Base-by-base conservation (phyloP, 53 echinoderm and acorn worm genomes). In the Holothuria leucospilota region DNA sequence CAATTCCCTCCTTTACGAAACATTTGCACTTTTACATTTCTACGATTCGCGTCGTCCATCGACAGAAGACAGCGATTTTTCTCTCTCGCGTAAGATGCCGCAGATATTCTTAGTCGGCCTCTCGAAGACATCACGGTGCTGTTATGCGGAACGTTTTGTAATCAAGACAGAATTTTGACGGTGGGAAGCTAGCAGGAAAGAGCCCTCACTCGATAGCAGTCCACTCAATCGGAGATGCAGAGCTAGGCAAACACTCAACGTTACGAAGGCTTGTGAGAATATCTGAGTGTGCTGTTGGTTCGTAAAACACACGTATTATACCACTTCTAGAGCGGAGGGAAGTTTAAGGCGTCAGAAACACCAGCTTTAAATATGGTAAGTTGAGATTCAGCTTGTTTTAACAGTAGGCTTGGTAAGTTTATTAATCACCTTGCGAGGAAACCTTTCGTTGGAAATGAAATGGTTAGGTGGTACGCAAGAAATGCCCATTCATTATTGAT, bases 181-280 rank as follows among this genome's bases (percentile, higher is more conserved):
- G 75, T 49, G 49, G 20, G 39, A 49, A n/a, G 51, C 75, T 51
- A 13, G 24, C 51, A 51, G 75, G 75, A 75, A 49, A 75, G 75
- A 75, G 75, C 75, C 75, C 75, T 75, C 75, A 75, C 13, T 75
- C 75, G 49, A 75, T 42, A 75, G 46, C 49, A 51, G 51, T 21
- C 13, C 75, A 21, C 39, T 51, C 52, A 51, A 75, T 49, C 21
- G 70, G 39, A 39, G 41, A 39, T 30, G 51, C 39, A 39, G 51
- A 52, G 25, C 51, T 75, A 49, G 75, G 52, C 75, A 75, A 75
- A 75, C 75, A 75, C 53, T 75, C 23, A 75, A 23, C 75, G 75
- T 12, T 49, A 51, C 49, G 51, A 21, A 39, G 51, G 51, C 24
- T 75, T 49, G 75, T 75, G 75, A 51, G 75, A 13, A 49, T 49